phyloP scores from a whole-genome alignment of 2,113 vertebrate species.

The Prionailurus bengalensis region DNA sequence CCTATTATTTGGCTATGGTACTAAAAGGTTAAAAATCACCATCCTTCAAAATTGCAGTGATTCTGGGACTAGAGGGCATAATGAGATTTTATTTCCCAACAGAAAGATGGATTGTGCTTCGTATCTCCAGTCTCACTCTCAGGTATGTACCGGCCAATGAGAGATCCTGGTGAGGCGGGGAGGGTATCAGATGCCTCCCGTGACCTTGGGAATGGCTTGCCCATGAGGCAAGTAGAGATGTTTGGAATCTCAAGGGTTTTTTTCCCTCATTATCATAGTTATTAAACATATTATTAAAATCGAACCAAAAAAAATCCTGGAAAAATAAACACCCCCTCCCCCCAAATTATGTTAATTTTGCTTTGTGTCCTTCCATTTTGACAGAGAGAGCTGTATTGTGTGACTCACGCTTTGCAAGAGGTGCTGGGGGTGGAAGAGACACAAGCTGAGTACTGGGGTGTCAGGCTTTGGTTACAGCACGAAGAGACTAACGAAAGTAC shows the following conservation, averaged over 20 bases:
- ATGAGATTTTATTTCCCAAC: neutral
- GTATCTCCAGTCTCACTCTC: neutral
- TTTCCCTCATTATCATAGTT: neutral
- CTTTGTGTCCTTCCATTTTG: neutral
- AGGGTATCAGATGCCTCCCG: accelerated
- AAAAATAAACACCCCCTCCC: neutral
- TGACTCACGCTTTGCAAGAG: neutral
- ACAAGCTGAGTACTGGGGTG: neutral
- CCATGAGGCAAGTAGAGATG: neutral
- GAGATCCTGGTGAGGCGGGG: neutral
- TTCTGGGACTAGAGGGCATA: neutral
- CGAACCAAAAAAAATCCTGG: neutral
- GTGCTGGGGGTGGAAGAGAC: neutral
- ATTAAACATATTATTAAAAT: neutral
- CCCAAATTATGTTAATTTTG: neutral
- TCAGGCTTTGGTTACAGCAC: neutral
- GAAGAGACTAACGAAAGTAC: neutral
- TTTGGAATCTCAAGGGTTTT: neutral
- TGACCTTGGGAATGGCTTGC: neutral
- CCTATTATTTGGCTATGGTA: neutral
- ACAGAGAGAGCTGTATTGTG: neutral
- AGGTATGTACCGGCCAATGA: neutral
- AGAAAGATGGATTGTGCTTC: neutral
- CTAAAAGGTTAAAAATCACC: neutral
- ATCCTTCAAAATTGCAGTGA: neutral